These are phyloP conservation scores for Sturnus vulgaris DNA, from an alignment of 2,113 vertebrate genomes.

Conservation along the genomic window DNA sequence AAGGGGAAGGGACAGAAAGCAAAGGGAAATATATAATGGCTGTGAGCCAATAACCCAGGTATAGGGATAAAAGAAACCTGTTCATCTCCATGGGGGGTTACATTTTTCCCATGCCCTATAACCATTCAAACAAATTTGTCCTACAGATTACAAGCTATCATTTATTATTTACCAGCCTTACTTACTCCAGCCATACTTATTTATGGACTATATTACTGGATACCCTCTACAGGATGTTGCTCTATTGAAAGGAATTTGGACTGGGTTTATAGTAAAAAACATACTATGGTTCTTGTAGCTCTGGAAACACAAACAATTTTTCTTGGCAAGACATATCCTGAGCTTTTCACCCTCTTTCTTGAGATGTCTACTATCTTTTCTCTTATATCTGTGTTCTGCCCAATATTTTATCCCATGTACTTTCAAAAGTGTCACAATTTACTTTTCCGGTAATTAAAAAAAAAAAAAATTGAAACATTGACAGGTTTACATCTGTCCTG, in stretches of 20 bases:
- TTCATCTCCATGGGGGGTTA: not conserved
- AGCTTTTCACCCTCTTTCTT: not conserved
- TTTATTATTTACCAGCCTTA: not conserved
- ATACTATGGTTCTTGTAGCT: not conserved
- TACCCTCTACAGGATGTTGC: rapidly evolving
- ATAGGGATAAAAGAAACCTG: not conserved
- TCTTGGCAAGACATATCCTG: not conserved
- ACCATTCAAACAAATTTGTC: not conserved
- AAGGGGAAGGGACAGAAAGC: not conserved
- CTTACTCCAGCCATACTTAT: not conserved
- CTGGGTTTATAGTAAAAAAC: not conserved
- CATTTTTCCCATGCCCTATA: not conserved
- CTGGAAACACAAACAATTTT: not conserved
- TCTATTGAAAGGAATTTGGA: not conserved
- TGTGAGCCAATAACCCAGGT: not conserved
- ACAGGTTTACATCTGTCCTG: not conserved
- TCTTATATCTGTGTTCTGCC: not conserved
- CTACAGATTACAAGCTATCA: not conserved
- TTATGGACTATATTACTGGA: not conserved
- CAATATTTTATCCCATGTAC: not conserved
- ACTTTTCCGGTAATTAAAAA: not conserved
- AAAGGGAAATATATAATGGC: not conserved
- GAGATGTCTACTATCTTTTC: not conserved
- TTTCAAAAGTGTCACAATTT: not conserved
- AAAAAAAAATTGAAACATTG: not conserved